Evolutionary conservation across 2,888 invertebrate species (phyloP).

Genomic region (Limnephilus lunatus): DNA sequence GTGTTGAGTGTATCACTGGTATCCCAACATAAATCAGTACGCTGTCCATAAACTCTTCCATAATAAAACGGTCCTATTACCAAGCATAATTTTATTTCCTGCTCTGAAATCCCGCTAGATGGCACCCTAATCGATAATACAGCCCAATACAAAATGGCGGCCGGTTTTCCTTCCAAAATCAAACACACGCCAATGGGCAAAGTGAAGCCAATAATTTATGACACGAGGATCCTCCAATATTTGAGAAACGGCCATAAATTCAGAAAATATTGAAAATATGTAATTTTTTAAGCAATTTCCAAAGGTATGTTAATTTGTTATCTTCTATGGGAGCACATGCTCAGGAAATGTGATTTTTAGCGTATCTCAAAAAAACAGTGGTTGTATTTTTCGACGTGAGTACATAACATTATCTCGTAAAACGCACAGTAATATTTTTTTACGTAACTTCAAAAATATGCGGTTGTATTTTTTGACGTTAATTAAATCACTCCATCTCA

Average conservation of each 20-base stretch:
- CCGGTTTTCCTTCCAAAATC: background rate
- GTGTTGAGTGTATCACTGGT: background rate
- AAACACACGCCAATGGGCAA: constrained; percentile 22
- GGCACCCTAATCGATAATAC: constrained; percentile 16
- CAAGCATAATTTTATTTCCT: constrained; percentile 26
- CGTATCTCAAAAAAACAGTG: background rate
- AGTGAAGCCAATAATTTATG: constrained; percentile 26
- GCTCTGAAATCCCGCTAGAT: constrained; percentile 19
- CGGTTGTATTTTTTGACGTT: background rate
- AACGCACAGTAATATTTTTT: no score
- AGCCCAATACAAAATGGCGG: constrained; percentile 27
- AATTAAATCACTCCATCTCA: no score
- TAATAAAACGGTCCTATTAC: background rate
- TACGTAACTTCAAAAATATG: no score
- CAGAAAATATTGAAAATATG: constrained; percentile 24
- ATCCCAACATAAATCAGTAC: constrained; percentile 22
- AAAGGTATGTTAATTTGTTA: background rate
- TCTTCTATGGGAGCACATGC: background rate
- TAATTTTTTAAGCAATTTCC: constrained; percentile 22
- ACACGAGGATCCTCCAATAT: background rate
- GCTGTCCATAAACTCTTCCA: background rate
- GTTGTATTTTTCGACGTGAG: background rate
- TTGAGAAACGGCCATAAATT: constrained; percentile 1
- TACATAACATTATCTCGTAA: no score
- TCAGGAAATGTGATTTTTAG: background rate